Evolutionary conservation across 2,113 vertebrate genomes (phyloP).

Genomic region (Odobenus rosmarus): DNA sequence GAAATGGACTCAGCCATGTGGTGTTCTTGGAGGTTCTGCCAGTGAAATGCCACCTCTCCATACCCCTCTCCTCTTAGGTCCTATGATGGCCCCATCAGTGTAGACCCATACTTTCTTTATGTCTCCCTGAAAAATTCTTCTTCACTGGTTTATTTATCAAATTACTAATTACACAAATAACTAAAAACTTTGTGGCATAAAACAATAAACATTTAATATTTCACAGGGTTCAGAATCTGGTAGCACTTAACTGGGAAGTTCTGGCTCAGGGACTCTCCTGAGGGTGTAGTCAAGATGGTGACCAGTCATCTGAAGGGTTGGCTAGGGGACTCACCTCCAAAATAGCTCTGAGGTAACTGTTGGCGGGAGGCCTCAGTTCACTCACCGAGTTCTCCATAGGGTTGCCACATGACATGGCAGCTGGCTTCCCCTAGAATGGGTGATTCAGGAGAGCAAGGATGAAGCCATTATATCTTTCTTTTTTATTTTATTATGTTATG

Average conservation of each 20-base stretch:
- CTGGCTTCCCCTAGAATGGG: not conserved
- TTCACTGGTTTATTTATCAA: not conserved
- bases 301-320: not conserved
- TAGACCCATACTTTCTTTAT: not conserved
- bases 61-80: not conserved
- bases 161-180: not conserved
- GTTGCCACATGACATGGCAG: not conserved
- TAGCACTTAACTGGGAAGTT: not conserved
- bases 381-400: not conserved
- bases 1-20: not conserved
- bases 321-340: not conserved
- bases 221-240: not conserved
- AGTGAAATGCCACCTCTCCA: not conserved
- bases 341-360: not conserved
- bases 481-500: too few species aligned
- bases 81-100: not conserved
- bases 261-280: not conserved
- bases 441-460: not conserved
- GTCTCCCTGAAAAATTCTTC: not conserved
- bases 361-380: not conserved
- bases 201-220: not conserved
- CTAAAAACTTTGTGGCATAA: not conserved
- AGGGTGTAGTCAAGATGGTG: not conserved
- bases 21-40: not conserved
- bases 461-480: too few species aligned